phyloP scores from a whole-genome alignment of 1,140 invertebrate genomes.

The Belonocnema kinseyi region DNA sequence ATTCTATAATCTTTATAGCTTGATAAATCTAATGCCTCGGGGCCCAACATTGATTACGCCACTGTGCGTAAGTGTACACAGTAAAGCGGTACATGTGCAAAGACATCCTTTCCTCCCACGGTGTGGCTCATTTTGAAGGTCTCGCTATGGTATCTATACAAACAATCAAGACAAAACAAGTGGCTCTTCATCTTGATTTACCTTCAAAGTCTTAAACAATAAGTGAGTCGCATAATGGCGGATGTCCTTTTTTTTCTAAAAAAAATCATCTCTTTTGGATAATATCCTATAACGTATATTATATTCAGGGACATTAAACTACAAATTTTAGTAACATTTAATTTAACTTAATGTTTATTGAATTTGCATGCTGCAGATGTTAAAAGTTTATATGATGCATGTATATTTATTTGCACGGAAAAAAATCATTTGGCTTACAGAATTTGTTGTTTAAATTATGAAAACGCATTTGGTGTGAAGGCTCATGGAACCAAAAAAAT shows the following conservation, averaged over 20 bases:
- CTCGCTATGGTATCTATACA: constrained; percentile 29
- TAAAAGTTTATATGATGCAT: no score
- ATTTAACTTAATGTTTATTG: no score
- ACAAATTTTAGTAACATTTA: no score
- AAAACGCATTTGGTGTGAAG: no score
- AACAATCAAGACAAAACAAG: constrained; percentile 28
- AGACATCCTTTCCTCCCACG: constrained; percentile 27
- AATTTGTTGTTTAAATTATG: no score
- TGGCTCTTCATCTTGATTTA: constrained; percentile 29
- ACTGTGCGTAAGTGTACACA: constrained; percentile 29
- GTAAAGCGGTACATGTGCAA: constrained; percentile 25
- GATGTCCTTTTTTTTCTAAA: constrained; percentile 10
- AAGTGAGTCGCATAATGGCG: constrained; percentile 21
- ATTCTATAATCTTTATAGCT: background rate
- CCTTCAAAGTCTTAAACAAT: constrained; percentile 28
- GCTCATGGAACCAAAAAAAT: no score
- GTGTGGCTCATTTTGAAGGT: constrained; percentile 30
- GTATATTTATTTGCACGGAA: no score
- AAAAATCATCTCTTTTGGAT: constrained; percentile 10
- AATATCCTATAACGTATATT: background rate
- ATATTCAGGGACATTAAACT: no score
- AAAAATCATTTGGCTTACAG: no score
- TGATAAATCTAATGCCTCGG: constrained; percentile 14
- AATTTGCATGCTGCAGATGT: no score
- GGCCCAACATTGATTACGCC: constrained; percentile 23